Base-by-base conservation (phyloP, 2,113 vertebrate species). In the Craseonycteris thonglongyai region DNA sequence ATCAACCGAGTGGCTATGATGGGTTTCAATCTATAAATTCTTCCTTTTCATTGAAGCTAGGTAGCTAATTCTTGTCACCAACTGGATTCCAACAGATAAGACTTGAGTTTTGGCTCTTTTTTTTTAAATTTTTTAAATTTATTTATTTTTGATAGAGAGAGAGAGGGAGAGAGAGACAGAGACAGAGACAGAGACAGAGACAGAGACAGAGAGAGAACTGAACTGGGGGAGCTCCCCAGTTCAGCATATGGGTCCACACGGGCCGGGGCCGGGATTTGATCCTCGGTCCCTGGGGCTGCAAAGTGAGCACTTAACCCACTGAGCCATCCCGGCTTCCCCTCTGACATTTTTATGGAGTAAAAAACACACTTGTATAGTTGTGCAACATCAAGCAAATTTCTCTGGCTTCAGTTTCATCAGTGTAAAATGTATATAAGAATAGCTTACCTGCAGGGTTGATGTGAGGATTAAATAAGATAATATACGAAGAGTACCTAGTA, bases 61-160 rank as follows among this genome's bases (percentile, higher is more conserved):
- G 51, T 15, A 42, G 59, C 33, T 81, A 74, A 86, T 51, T 33
- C 65, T 47, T 19, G 38, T 58, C 15, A 13, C 61, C 26, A 54
- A 74, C 28, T 51, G 59, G 38, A 56, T 80, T 75, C 22, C 47
- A 30, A 68, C 54, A 24, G 11, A 63, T 65, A 28, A 56, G 13
- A 76, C 76, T 94, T 71, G 56, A 92, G 81, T 89, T 54, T 88
- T 83, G 78, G 21, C n/a, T 92, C n/a, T n/a, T n/a, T n/a, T n/a
- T n/a, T n/a, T n/a, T n/a, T n/a, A n/a, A n/a, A n/a, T n/a, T n/a
- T n/a, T n/a, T n/a, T n/a, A n/a, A n/a, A n/a, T n/a, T n/a, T n/a
- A n/a, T n/a, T n/a, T n/a, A n/a, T n/a, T n/a, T n/a, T n/a, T n/a
- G n/a, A n/a, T n/a, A n/a, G n/a, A n/a, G n/a, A n/a, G n/a, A n/a